Evolutionary conservation across 2,113 vertebrate species (phyloP).

Genomic region (Larimichthys polyactis): DNA sequence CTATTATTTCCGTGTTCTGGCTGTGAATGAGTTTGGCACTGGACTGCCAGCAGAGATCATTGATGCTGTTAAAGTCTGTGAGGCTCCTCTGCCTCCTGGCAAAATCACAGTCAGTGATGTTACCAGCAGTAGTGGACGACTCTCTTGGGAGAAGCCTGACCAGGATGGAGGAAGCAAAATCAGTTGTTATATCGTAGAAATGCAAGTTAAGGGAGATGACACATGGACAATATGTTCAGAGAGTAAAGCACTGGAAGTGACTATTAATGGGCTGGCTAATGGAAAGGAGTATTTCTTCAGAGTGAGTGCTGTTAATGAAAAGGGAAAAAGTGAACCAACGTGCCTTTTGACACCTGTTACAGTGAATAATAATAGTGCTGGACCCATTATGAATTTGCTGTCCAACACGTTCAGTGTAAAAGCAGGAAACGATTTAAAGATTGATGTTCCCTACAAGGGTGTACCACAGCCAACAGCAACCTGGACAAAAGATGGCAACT

Average conservation of each 20-base stretch:
- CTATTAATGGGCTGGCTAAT: constrained; percentile 88
- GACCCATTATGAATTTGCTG: constrained; percentile 90
- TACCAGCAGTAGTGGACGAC: constrained; percentile 88
- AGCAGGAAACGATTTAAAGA: constrained; percentile 94
- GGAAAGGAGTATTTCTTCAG: constrained; percentile 95
- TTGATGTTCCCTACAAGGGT: constrained; percentile 94
- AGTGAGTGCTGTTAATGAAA: constrained; percentile 94
- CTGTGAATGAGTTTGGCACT: constrained; percentile 94
- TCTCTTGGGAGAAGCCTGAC: constrained; percentile 97
- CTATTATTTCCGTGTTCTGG: constrained; percentile 96
- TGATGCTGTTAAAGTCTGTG: constrained; percentile 91
- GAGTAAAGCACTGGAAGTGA: constrained; percentile 90
- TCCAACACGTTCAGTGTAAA: constrained; percentile 93
- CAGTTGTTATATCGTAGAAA: constrained; percentile 93
- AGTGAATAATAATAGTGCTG: constrained; percentile 91
- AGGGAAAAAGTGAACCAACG: constrained; percentile 96
- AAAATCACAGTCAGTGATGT: constrained; percentile 92
- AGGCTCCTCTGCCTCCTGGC: constrained; percentile 92
- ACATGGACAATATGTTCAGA: constrained; percentile 93
- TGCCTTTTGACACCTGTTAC: constrained; percentile 89
- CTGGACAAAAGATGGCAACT: constrained; percentile 94
- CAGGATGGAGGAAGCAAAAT: constrained; percentile 98
- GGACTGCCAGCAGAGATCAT: constrained; percentile 89
- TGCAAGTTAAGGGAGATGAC: constrained; percentile 92
- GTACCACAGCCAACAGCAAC: constrained; percentile 87